Evolutionary conservation across 2,888 invertebrate genomes (phyloP).

Genomic region (Platycheirus albimanus): DNA sequence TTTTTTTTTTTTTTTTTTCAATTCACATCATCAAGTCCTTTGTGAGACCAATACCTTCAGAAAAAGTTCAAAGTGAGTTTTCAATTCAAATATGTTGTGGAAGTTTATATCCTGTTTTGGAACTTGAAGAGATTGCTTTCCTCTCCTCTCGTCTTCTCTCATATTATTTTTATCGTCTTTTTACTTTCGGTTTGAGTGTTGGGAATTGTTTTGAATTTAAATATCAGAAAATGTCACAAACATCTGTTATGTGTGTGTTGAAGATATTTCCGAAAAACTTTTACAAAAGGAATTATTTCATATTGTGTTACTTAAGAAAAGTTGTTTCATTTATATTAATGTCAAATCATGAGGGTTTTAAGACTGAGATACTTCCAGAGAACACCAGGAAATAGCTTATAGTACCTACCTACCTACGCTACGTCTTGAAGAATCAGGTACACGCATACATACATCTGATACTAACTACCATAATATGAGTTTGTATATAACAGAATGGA

Average conservation of each 20-base stretch:
- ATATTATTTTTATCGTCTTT: not conserved
- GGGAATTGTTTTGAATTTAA: conserved; percentile 20
- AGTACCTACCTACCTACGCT: too few species aligned
- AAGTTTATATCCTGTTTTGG: conserved; percentile 43
- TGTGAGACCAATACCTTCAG: conserved; percentile 6
- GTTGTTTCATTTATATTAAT: conserved; percentile 31
- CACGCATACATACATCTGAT: not conserved
- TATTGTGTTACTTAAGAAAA: conserved; percentile 11
- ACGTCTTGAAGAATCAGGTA: not conserved
- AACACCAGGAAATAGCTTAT: not conserved
- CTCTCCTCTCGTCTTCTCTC: not conserved
- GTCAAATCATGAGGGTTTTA: not conserved
- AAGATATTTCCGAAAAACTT: conserved; percentile 11
- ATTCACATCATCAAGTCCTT: not conserved
- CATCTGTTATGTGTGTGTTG: conserved; percentile 34
- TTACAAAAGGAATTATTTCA: not conserved
- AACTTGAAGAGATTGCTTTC: conserved; percentile 51
- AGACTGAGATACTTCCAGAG: not conserved
- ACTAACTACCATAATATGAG: not conserved
- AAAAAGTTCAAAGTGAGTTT: conserved; percentile 29
- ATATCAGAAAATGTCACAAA: conserved; percentile 41
- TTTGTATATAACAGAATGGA: too few species aligned
- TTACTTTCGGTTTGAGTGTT: not conserved
- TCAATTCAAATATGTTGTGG: conserved; percentile 48
- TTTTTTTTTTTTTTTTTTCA: conserved; percentile 14